Base-by-base conservation (phyloP, 2,797 vertebrate genomes). In the Cheirogaleus major region DNA sequence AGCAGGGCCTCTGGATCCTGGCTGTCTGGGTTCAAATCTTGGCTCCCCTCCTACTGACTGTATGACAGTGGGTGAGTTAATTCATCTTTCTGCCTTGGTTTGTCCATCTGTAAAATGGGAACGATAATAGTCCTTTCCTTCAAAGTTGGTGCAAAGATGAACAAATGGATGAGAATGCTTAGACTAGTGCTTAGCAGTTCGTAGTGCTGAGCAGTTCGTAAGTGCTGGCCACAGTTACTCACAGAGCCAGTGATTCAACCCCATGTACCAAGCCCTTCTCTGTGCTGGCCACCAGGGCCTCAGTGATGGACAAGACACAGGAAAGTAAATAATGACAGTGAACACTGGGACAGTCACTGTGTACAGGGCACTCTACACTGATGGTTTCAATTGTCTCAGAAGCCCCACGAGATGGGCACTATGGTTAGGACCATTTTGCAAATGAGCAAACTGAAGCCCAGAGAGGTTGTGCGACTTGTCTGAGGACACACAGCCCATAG, bases 391-490 rank as follows among this genome's bases (percentile, higher is more conserved):
- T 59, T 41, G 4, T 69, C 57, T 67, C 35, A 13, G 48, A 41
- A 59, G 17, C 32, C 57, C 82, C 7, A 0, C 0, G 32, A 38
- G 30, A 75, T 25, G 41, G 25, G 8, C 27, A 6, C 70, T 52
- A 0, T 17, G 23, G 5, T 8, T 45, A 12, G 22, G 27, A 32
- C 17, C 55, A n/a, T 45, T 87, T 38, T n/a, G 8, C 27, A n/a
- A 41, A 65, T 2, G 59, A 73, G 55, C 18, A 7, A 73, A 69
- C 27, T 20, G 67, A 90, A 69, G 65, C 23, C 35, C 82, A 93
- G 93, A 84, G 78, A 84, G 72, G 82, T 45, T 27, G 43, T 75
- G 78, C 6, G 57, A n/a, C 43, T 41, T 84, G 55, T 52, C 78
- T 57, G 52, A 93, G 72, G 65, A 25, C 82, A 84, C 87, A 81